These are phyloP conservation scores for Napeogenes inachia DNA, from an alignment of 2,888 invertebrate species.

Conservation along the genomic window DNA sequence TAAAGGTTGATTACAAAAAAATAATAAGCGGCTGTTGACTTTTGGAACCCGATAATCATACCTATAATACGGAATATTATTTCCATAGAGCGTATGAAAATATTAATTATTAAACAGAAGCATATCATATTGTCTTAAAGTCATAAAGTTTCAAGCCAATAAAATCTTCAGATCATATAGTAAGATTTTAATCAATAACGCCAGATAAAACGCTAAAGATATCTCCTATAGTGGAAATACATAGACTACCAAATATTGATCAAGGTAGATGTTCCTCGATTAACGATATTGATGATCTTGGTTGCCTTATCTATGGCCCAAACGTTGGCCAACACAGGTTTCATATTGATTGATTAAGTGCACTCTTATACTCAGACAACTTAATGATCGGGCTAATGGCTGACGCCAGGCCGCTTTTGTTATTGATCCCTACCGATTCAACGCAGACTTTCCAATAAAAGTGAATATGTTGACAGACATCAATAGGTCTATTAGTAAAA, in stretches of 20 bases:
- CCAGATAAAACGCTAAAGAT: not conserved
- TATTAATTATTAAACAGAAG: too few species aligned
- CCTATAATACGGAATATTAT: too few species aligned
- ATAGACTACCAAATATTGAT: not conserved
- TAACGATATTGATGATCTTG: constrained; percentile 22
- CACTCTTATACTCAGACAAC: constrained; percentile 46
- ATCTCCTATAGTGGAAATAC: not conserved
- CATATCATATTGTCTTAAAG: too few species aligned
- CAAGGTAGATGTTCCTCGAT: constrained; percentile 13
- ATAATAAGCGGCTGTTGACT: too few species aligned
- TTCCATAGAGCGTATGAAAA: too few species aligned
- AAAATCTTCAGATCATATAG: too few species aligned
- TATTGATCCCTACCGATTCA: constrained; percentile 40
- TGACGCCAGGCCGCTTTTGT: constrained; percentile 46
- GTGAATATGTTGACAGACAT: constrained; percentile 11
- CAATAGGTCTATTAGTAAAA: constrained; percentile 16
- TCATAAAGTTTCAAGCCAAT: too few species aligned
- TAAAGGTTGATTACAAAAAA: too few species aligned
- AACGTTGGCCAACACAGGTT: constrained; percentile 17
- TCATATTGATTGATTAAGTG: constrained; percentile 37
- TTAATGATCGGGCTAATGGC: constrained; percentile 51
- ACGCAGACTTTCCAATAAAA: constrained; percentile 29
- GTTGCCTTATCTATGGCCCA: constrained; percentile 25
- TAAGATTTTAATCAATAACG: not conserved
- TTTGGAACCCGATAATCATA: too few species aligned